Evolutionary conservation across 2,113 vertebrate species (phyloP).

Genomic region (Perognathus longimembris): DNA sequence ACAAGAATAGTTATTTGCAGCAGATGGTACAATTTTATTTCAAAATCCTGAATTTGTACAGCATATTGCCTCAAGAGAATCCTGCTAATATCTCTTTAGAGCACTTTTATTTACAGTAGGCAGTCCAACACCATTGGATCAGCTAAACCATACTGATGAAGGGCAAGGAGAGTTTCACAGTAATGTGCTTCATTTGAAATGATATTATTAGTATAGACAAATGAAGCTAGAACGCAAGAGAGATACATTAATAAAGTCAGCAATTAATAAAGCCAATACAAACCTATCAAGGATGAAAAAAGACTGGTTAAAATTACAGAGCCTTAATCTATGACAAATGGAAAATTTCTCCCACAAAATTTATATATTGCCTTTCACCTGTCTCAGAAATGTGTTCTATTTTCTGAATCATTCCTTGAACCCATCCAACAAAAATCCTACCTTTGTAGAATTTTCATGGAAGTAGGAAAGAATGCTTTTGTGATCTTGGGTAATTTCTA

Average conservation of each 20-base stretch:
- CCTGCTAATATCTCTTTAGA: not conserved
- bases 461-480: not conserved
- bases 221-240: not conserved
- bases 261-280: too few relatives aligned
- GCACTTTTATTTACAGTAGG: not conserved
- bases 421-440: not conserved
- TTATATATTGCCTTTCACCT: not conserved
- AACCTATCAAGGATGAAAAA: not conserved
- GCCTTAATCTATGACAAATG: not conserved
- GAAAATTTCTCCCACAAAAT: not conserved
- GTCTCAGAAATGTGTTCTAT: not conserved
- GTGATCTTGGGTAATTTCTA: not conserved
- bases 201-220: not conserved
- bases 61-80: not conserved
- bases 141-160: not conserved
- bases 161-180: not conserved
- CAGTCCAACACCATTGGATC: not conserved
- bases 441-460: not conserved
- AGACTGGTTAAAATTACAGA: not conserved
- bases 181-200: not conserved
- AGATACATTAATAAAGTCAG: not conserved
- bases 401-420: not conserved
- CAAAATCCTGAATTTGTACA: not conserved
- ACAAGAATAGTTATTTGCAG: not conserved
- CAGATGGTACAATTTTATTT: not conserved